Base-by-base conservation (phyloP, 1,140 invertebrate genomes). In the Drosophila tsacasi region DNA sequence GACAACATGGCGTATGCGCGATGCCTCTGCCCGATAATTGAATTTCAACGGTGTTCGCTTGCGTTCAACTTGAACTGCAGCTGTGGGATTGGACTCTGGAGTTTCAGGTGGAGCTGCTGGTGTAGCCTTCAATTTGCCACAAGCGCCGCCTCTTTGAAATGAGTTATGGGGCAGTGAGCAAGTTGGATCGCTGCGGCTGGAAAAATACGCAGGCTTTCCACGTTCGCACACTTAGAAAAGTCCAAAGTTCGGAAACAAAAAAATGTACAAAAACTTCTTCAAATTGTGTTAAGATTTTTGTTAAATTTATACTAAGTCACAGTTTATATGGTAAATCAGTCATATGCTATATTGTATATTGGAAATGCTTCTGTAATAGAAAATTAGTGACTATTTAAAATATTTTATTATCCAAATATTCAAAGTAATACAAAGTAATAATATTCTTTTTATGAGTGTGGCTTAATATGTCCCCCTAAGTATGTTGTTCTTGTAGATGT, bases 1-100 rank as follows among this genome's bases (percentile, higher is more conserved):
- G 75, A 63, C 83, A 85, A 86, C 83, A 75, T 73, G 81, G 81
- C 85, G 85, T 90, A 90, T 90, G 85, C 79, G 85, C 82, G 85
- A 82, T 90, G 85, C 79, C 58, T 19, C 35, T 40, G 65, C 54
- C 72, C 55, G 85, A 84, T 90, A 90, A 90, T 90, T 90, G 85
- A 90, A 90, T 90, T 90, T 79, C 61, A 55, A 57, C 61, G 81
- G 47, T 68, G 81, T 79, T 61, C 68, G 79, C 80, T 65, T 84
- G 81, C 69, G 83, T 87, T 66, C 55, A 78, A 52, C 55, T 60
- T 68, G 66, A 67, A 81, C 64, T 84, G 81, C 46, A 71, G 63
- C 67, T 65, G 68, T 54, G 54, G 30, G 32, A 47, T 25, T 68
- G 63, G 19, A 50, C 8, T 17, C 17, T 32, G 21, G 68, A 39